Base-by-base conservation (phyloP, 2,888 invertebrate genomes). In the Erannis defoliaria region DNA sequence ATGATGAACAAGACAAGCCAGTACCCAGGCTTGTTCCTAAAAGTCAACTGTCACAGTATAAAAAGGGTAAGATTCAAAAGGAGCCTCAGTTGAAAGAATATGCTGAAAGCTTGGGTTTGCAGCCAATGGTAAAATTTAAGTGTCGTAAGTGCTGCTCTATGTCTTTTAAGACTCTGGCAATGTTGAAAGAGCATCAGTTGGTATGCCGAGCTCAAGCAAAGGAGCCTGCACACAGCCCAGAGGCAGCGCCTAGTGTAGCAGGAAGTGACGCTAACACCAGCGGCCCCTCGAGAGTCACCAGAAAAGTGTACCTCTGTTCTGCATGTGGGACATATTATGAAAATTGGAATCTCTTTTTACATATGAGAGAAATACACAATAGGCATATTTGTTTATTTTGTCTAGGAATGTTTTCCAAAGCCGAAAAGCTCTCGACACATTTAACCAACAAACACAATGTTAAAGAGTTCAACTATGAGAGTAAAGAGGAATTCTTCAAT, bases 281-380 rank as follows among this genome's bases (percentile, higher is more conserved):
- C 29, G 90, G 88, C 12, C 89, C 88, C 23, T 95, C 96, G 48
- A 93, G 95, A 79, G 94, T 96, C 43, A 95, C 96, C n/a, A 92
- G 96, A 42, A 96, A 96, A 82, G 96, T 97, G 63, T 97, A 96
- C 82, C 88, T 97, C 53, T 97, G 97, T 82, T 96, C 96, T 12
- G 96, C 96, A 0, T 97, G 97, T 83, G 96, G 96, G 43, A 96
- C 96, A 10, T 97, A 97, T 78, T 97, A 97, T 88, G 97, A 97
- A 85, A 96, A 96, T 76, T 97, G 97, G 96, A 96, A 97, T 87
- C 93, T 97, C 62, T 97, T 97, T 81, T 86, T 97, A 45, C 97
- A 97, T 75, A 97, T 97, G 95, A 94, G 96, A 55, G 97, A 97
- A 78, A 95, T 96, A 60, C 97, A 98, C 83, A 95, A 95, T 73